Evolutionary conservation across 2,113 vertebrate species (phyloP), one percentile per base, ranked within the genome.

Genomic region (Dicerorhinus sumatrensis): DNA sequence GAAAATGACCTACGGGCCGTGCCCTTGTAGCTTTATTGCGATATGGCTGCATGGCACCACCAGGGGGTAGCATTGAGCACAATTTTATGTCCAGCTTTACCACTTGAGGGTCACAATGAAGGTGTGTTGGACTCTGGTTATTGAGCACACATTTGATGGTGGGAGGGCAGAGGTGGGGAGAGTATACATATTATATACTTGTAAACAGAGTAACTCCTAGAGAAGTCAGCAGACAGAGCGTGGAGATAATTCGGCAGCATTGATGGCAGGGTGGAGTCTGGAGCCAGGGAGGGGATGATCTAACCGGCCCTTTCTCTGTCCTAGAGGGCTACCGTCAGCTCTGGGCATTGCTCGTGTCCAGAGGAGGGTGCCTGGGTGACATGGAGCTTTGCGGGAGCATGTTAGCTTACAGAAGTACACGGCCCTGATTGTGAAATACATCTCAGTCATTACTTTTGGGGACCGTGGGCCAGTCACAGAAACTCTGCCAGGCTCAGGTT

Each of bases 361-460:
- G 58, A 65, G 79, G 82, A 70, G 13, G 54, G 18, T 73, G 36
- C 36, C 12, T 9, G 8, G 27, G 58, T 2, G 16, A 27, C 33
- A 46, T 42, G 79, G 87, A 20, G 12, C 8, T 80, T 31, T 70
- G 46, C 58, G 65, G 75, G 60, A 46, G 56, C 25, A 6, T 5
- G 0, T 56, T 8, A 51, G 20, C n/a, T n/a, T 7, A 29, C 5
- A 6, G 46, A 36, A 65, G 27, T 36, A 0, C 10, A 1, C 6
- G 46, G 31, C 25, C 25, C 31, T 36, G 4, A 42, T 21, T 69
- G 84, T 16, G 54, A 69, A 89, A 10, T 2, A 3, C 16, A 73
- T 42, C 62, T 73, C 23, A 9, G 70, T 23, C 46, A 54, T 39
- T 58, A 9, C 36, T 80, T 36, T 11, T 3, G 56, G 92, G 29